Evolutionary conservation across 2,888 invertebrate genomes (phyloP), one percentile per base, ranked within the genome.

Genomic region (Philaethria dido): DNA sequence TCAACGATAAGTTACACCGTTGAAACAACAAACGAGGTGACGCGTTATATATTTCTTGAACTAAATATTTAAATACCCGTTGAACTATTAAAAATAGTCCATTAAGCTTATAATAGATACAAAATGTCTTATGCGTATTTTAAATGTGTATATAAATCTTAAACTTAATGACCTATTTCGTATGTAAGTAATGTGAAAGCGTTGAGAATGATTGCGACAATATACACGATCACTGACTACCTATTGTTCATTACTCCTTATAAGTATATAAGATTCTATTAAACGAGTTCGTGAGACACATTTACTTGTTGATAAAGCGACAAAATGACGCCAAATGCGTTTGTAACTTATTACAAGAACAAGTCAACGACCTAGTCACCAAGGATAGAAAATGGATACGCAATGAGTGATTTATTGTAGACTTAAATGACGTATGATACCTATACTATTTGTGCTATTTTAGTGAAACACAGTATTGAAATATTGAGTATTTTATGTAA

Each of bases 331-430:
- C 79, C 78, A 79, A 82, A 79, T 85, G 79, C 78, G 79, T 84
- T 82, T 85, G 83, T 80, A 79, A 80, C 80, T 81, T 84, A 82
- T 77, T 79, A 72, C 70, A 77, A 72, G 75, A 78, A 78, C 77
- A 77, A 84, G 90, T 89, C 91, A 87, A 86, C 81, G 88, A 88
- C 89, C 90, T 78, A 78, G 76, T 77, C 77, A 77, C 78, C 69
- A 70, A 75, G 72, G 75, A 80, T 86, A 86, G 84, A 84, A 86
- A 86, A 84, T 82, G 74, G 82, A 84, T 80, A 84, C 79, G 71
- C 70, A 63, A 70, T 70, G 73, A 63, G 72, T 71, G 73, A 72
- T 72, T 76, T 72, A 73, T 75, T 68, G 36, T 61, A 68, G 64
- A 72, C 66, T 69, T 57, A 50, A 69, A 71, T 63, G 69, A 67